Percentiles rank a stretch among this genome's conserved stretches.
These are phyloP conservation scores for Parnassius orleans DNA, from an alignment of 2,888 invertebrate species.

Conservation along the genomic window DNA sequence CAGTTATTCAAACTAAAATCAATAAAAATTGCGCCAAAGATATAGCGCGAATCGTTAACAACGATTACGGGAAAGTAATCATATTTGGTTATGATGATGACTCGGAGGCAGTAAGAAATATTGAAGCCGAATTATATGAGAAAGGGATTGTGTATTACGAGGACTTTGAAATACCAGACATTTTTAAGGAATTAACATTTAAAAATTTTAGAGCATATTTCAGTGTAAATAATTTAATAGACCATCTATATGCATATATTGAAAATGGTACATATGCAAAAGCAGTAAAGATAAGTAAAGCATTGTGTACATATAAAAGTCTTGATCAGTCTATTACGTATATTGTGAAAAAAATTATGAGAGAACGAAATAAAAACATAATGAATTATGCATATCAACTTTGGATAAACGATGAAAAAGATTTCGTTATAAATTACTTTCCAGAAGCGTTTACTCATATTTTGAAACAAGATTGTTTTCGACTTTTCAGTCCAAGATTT, in stretches of 20 bases:
- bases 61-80: slow-evolving; percentile 11
- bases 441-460: background rate
- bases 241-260: background rate
- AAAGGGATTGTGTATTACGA: slow-evolving; percentile 3
- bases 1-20: background rate
- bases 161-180: background rate
- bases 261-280: background rate
- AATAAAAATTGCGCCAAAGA: slow-evolving; percentile 10
- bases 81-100: slow-evolving; percentile 1
- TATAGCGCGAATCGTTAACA: slow-evolving; percentile 10
- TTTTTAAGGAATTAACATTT: background rate
- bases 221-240: slow-evolving; percentile 8
- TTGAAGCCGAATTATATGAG: background rate
- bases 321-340: background rate
- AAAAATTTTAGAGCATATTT: slow-evolving; percentile 1
- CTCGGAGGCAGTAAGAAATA: background rate
- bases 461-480: no score
- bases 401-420: background rate
- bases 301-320: background rate
- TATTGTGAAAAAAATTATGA: background rate
- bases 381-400: slow-evolving; percentile 2
- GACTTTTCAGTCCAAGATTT: no score
- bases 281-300: slow-evolving; percentile 5
- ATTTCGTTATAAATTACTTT: background rate
- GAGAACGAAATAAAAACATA: background rate